These are phyloP conservation scores for Strigops habroptila DNA, from an alignment of 2,113 vertebrate genomes.

Conservation along the genomic window DNA sequence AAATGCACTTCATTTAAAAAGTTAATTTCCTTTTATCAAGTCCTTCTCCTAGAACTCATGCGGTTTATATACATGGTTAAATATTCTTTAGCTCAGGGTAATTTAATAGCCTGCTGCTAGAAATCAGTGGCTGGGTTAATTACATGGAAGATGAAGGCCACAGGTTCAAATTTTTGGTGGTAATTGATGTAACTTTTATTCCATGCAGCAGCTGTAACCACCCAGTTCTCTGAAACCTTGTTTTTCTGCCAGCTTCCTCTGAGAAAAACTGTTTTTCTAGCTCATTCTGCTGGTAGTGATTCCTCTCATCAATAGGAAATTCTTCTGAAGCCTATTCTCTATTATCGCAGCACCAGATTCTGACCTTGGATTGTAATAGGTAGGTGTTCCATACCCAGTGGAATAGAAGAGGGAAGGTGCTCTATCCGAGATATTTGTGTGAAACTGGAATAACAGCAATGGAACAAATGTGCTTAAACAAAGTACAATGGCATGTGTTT, in stretches of 20 bases:
- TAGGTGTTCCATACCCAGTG: not conserved
- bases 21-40: not conserved
- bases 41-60: not conserved
- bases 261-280: not conserved
- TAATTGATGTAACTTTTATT: not conserved
- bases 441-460: not conserved
- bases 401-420: not conserved
- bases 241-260: not conserved
- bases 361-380: not conserved
- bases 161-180: not conserved
- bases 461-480: not conserved
- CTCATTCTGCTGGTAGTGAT: not conserved
- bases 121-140: not conserved
- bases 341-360: not conserved
- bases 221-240: not conserved
- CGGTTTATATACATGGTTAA: not conserved
- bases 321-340: not conserved
- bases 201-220: not conserved
- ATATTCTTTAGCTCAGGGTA: not conserved
- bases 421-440: not conserved
- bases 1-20: not conserved
- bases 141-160: not conserved
- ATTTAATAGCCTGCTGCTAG: not conserved
- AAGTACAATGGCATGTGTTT: fast-evolving
- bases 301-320: not conserved